These are phyloP conservation scores for Drosophila merina DNA, from an alignment of 2,888 invertebrate species.

Conservation along the genomic window DNA sequence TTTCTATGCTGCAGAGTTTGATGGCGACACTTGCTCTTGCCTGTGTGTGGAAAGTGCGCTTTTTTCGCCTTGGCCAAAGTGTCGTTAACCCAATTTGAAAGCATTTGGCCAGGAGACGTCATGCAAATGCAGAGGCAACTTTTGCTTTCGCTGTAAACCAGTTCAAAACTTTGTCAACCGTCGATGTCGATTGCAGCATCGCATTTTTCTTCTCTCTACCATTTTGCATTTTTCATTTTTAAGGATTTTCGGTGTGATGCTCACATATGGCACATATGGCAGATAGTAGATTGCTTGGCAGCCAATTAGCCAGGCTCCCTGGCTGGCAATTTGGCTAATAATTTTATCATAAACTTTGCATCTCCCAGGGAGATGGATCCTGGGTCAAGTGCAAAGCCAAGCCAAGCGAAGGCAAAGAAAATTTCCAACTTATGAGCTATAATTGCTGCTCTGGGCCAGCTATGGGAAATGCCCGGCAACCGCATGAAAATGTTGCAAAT, in stretches of 20 bases:
- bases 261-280: conserved; percentile 10
- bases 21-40: conserved; percentile 68
- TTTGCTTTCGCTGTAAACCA: conserved; percentile 78
- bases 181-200: conserved; percentile 66
- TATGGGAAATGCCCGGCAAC: conserved; percentile 19
- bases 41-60: conserved; percentile 43
- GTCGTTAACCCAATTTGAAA: conserved; percentile 81
- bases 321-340: conserved; percentile 71
- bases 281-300: conserved; percentile 12
- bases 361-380: conserved; percentile 35
- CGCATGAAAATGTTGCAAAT: conserved; percentile 68
- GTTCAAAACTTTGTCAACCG: conserved; percentile 70
- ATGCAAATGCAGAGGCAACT: conserved; percentile 73
- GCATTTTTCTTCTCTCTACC: not conserved
- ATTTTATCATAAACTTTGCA: conserved; percentile 78
- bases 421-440: conserved; percentile 64
- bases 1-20: conserved; percentile 60
- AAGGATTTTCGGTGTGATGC: not conserved
- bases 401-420: conserved; percentile 36
- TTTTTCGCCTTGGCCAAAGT: conserved; percentile 67
- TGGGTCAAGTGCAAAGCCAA: conserved; percentile 60
- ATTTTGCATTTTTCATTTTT: conserved; percentile 2
- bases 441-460: conserved; percentile 56
- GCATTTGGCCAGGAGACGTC: conserved; percentile 70
- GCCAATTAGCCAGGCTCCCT: conserved; percentile 37